A percentile compares a stretch with the other conserved stretches of the same genome.
phyloP scores from a whole-genome alignment of 2,888 invertebrate species.

The Entomobrya multifasciata region DNA sequence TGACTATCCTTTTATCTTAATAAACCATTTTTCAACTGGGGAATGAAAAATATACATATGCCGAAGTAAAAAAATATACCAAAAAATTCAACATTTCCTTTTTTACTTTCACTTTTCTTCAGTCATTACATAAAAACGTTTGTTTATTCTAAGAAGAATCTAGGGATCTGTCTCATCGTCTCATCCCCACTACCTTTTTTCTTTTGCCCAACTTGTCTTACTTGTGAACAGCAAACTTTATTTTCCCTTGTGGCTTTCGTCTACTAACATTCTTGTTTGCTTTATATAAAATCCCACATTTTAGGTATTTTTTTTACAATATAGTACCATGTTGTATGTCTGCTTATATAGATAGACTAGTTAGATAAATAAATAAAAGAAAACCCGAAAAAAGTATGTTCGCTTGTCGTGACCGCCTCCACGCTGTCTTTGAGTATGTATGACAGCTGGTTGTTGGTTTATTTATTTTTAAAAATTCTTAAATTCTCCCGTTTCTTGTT shows the following conservation, averaged over 20 bases:
- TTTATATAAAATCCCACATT: not conserved
- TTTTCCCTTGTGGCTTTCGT: slow-evolving; percentile 9
- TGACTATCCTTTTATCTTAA: too few species aligned
- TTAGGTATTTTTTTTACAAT: not conserved
- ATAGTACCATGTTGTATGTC: too few species aligned
- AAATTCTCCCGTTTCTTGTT: too few species aligned
- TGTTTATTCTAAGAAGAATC: not conserved
- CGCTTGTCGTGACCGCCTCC: not conserved
- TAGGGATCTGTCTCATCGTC: not conserved
- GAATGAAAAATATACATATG: not conserved
- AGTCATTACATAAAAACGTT: too few species aligned
- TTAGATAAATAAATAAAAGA: not conserved
- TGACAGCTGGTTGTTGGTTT: too few species aligned
- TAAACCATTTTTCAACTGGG: too few species aligned
- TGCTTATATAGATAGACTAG: too few species aligned
- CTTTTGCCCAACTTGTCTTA: not conserved
- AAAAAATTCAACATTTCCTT: not conserved
- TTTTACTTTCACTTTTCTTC: not conserved
- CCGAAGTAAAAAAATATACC: not conserved
- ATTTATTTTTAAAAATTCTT: too few species aligned
- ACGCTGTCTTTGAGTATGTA: too few species aligned
- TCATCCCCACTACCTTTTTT: not conserved
- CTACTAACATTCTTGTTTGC: not conserved
- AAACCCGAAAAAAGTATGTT: not conserved
- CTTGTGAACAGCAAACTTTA: not conserved